Base-by-base conservation (phyloP, 2,797 vertebrate genomes). In the Cuniculus paca region DNA sequence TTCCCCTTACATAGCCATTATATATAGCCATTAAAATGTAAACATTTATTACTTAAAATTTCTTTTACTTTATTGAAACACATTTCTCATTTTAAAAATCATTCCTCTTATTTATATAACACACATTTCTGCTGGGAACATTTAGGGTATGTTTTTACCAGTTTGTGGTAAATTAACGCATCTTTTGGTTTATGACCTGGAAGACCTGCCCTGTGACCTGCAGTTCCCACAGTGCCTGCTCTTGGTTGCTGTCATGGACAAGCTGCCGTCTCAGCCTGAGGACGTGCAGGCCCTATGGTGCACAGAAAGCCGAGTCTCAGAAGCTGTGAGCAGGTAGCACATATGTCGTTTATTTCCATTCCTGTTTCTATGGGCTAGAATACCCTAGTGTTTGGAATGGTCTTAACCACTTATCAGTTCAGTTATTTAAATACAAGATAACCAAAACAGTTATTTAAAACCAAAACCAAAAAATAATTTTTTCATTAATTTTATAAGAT, bases 161-260 rank as follows among this genome's bases (percentile, higher is more conserved):
- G 0, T 70, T 91, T 80, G 12, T 83, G 89, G 7, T 79, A 68
- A 91, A 20, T 39, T 95, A 60, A 3, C 84, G 3, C 82, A 48
- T 96, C 28, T 45, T 72, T 90, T 90, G 54, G 31, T 90, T 96
- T 90, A 11, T 84, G 48, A 36, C 91, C 1, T 97, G 5, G 97
- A 56, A 99, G 99, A 89, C 63, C 98, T 99, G 81, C 97, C 98
- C 81, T 95, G 98, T 72, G 99, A 99, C 77, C 98, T 99, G 22
- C 98, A 98, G 92, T 98, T 99, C 50, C 98, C 99, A 20, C 99
- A 99, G 20, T 99, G 99, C 96, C 98, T 99, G 2, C 83, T 99
- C 93, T 98, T 99, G 94, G 97, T 99, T 42, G 99, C 96, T 60
- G 90, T 99, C 88, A 95, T 99, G 98, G 98, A 98, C 85, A 99